phyloP scores from a whole-genome alignment of 1,140 invertebrate species.

The Pachypeltis micranthus region DNA sequence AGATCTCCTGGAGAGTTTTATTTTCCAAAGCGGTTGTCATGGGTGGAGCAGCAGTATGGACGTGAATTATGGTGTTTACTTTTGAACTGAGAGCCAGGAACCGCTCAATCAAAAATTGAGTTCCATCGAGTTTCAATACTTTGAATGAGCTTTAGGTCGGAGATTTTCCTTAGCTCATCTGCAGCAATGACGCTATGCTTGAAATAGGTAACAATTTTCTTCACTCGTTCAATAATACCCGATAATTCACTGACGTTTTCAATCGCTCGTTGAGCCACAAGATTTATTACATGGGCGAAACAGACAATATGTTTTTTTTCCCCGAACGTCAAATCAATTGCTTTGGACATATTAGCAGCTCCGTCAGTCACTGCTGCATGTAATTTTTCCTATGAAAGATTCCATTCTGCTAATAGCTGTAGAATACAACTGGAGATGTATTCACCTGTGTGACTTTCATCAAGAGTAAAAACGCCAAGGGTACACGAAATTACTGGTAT shows the following conservation, averaged over 20 bases:
- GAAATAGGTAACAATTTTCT: neutral
- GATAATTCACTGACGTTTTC: neutral
- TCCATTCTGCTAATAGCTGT: slow-evolving; percentile 1
- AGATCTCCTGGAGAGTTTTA: neutral
- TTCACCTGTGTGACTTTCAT: neutral
- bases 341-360: slow-evolving; percentile 34
- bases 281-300: slow-evolving; percentile 37
- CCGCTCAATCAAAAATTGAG: neutral
- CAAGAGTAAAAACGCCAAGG: neutral
- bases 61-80: neutral
- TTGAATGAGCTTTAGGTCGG: slow-evolving; percentile 17
- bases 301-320: slow-evolving; percentile 32
- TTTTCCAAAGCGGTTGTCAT: slow-evolving; percentile 2
- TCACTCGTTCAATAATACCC: neutral
- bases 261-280: slow-evolving; percentile 28
- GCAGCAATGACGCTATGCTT: neutral
- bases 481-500: no score
- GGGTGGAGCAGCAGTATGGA: no score
- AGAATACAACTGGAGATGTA: neutral
- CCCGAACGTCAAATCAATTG: slow-evolving; percentile 31
- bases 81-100: neutral
- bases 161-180: neutral
- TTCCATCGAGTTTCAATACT: slow-evolving; percentile 23
- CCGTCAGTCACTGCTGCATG: slow-evolving; percentile 32
- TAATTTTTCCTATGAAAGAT: slow-evolving; percentile 18